Evolutionary conservation across 2,797 vertebrate species (phyloP).

Genomic region (Intellagama lesueurii): DNA sequence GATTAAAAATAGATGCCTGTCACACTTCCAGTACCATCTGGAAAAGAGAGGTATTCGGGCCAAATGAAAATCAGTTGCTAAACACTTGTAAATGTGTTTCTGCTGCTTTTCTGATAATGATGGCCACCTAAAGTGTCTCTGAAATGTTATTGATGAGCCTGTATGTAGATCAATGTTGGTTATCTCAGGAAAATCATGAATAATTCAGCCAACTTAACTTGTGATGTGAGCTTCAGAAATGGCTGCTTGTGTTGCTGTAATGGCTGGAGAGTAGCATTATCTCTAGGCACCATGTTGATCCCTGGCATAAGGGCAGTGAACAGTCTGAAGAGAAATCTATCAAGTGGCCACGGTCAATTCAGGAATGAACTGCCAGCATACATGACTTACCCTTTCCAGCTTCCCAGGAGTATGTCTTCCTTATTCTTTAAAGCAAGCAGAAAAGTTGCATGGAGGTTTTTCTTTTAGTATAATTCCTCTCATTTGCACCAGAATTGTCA

Average conservation of each 20-base stretch:
- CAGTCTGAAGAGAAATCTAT: no score
- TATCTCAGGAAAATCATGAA: not conserved
- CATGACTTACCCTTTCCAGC: not conserved
- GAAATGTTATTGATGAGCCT: not conserved
- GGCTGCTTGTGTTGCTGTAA: not conserved
- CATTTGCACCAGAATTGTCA: not conserved
- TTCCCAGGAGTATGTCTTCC: not conserved
- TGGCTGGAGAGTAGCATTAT: not conserved
- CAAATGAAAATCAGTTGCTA: slow-evolving; percentile 27
- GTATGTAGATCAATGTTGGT: not conserved
- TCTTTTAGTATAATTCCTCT: not conserved
- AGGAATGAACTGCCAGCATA: not conserved
- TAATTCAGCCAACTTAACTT: slow-evolving; percentile 11
- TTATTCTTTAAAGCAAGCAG: not conserved
- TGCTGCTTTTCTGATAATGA: not conserved
- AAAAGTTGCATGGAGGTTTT: not conserved
- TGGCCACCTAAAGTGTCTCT: not conserved
- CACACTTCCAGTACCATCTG: not conserved
- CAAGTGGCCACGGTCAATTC: not conserved
- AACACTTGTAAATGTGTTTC: not conserved
- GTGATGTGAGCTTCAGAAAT: not conserved
- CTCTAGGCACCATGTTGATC: not conserved
- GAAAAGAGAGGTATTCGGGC: slow-evolving; percentile 25
- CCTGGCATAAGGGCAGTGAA: not conserved
- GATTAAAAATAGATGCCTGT: slow-evolving; percentile 1